Evolutionary conservation across 2,888 invertebrate genomes (phyloP), one percentile per base, ranked within the genome.

Genomic region (Acrobasis suavella): DNA sequence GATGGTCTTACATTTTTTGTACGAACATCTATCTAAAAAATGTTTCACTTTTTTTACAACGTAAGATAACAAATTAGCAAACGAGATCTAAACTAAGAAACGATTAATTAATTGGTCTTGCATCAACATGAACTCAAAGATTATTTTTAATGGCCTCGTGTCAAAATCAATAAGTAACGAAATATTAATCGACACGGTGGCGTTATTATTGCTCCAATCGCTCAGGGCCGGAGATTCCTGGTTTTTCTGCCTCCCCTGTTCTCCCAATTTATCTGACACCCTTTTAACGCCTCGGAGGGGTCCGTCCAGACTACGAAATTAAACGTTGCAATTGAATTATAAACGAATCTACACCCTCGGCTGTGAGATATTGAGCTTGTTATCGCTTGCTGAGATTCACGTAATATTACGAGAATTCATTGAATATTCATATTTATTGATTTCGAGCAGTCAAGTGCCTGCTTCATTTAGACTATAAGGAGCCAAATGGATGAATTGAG

Each of bases 241-340:
- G 83, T 81, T 84, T 82, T 73, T 82, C 81, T 76, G 75, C 81
- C 81, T 75, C 74, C 79, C 77, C 78, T 80, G 76, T 82, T 84
- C 83, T 80, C 75, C 67, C 64, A 60, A 60, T 71, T 75, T 78
- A 80, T 82, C 82, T 76, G 77, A 75, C 80, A 77, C 81, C 86
- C 86, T 85, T 84, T 85, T 87, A 82, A 82, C 87, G 83, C 87
- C 81, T 83, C 76, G 73, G 76, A 78, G 86, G 84, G 83, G 74
- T 72, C 75, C 77, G 63, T 65, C 70, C 75, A 69, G 67, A 72
- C 73, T 69, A 72, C 76, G 72, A 86, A 85, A 89, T 90, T 88
- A 83, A 88, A 88, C 76, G 81, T 70, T 74, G 69, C 78, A 83
- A 85, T 87, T 82, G 74, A 83, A 85, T 86, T 82, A 81, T 75